Percentiles rank a stretch among this genome's conserved stretches.
Evolutionary conservation across 2,797 vertebrate species (phyloP).

Genomic region (Artibeus lituratus): DNA sequence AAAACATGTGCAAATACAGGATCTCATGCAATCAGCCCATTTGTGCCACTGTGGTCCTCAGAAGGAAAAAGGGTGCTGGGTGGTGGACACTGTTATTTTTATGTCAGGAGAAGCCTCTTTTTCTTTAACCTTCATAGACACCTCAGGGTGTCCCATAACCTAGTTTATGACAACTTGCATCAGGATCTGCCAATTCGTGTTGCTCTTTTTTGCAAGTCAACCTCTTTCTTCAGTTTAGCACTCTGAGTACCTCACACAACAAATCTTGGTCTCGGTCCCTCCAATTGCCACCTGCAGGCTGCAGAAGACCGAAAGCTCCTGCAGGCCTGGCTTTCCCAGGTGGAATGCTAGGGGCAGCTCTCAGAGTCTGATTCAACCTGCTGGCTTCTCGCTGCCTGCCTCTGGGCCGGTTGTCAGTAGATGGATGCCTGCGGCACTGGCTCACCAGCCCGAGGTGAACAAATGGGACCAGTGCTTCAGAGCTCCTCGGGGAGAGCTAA

Average conservation of each 20-base stretch:
- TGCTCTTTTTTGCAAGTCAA: not conserved
- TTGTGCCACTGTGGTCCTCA: not conserved
- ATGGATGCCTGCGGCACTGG: not conserved
- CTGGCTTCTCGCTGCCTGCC: conserved; percentile 6
- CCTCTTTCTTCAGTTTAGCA: not conserved
- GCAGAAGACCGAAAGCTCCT: not conserved
- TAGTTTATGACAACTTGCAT: not conserved
- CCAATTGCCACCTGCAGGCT: not conserved
- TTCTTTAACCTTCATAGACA: not conserved
- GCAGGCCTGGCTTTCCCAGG: not conserved
- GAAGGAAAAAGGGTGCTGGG: not conserved
- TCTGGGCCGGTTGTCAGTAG: not conserved
- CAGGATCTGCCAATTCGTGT: not conserved
- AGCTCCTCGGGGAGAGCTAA: conserved; percentile 41
- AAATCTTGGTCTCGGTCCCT: not conserved
- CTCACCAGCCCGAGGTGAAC: conserved; percentile 32
- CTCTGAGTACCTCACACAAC: not conserved
- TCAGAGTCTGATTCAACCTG: not conserved
- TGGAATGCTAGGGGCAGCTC: not conserved
- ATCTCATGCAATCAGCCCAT: not conserved
- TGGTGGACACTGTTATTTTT: not conserved
- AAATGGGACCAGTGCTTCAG: conserved; percentile 48
- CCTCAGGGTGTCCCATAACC: not conserved
- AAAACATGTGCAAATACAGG: not conserved
- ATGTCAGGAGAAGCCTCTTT: not conserved